Evolutionary conservation across 2,113 vertebrate species (phyloP).

Genomic region (Percopsis transmontana): DNA sequence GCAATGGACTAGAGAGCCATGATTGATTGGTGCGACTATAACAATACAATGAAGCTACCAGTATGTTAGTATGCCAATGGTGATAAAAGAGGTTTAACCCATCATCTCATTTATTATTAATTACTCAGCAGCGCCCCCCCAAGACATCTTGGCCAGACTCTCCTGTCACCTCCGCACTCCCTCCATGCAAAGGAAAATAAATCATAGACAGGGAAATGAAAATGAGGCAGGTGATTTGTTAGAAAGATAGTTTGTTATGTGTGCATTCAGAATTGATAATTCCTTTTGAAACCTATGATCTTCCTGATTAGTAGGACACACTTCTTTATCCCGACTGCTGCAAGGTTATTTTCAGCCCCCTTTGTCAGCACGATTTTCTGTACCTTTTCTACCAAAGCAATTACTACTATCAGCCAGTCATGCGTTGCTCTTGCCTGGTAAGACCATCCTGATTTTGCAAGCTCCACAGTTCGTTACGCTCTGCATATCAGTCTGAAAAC

Average conservation of each 20-base stretch:
- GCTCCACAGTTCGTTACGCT: too few species aligned
- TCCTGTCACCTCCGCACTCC: slow-evolving; percentile 33
- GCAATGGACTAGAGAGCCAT: slow-evolving; percentile 40
- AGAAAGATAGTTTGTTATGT: slow-evolving; percentile 71
- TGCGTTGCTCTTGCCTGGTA: too few species aligned
- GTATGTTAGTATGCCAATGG: slow-evolving; percentile 33
- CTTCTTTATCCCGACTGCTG: slow-evolving; percentile 29
- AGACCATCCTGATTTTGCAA: too few species aligned
- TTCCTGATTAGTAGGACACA: slow-evolving; percentile 61
- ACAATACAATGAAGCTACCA: slow-evolving; percentile 38
- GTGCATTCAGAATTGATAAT: slow-evolving; percentile 64
- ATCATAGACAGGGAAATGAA: slow-evolving; percentile 60
- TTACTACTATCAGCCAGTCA: too few species aligned
- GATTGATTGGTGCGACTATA: slow-evolving; percentile 42
- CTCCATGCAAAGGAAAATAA: slow-evolving; percentile 49
- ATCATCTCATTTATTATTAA: slow-evolving; percentile 61
- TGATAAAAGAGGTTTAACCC: slow-evolving; percentile 47
- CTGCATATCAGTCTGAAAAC: too few species aligned
- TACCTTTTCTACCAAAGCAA: slow-evolving; percentile 1
- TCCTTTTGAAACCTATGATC: slow-evolving; percentile 69
- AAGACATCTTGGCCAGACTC: slow-evolving; percentile 39
- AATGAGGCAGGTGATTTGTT: slow-evolving; percentile 65
- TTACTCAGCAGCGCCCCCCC: slow-evolving; percentile 48
- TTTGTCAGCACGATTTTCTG: slow-evolving; percentile 54
- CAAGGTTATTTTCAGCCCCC: slow-evolving; percentile 37